These are phyloP conservation scores for Poliocrania exsul DNA, from an alignment of 2,797 vertebrate species.

Conservation along the genomic window DNA sequence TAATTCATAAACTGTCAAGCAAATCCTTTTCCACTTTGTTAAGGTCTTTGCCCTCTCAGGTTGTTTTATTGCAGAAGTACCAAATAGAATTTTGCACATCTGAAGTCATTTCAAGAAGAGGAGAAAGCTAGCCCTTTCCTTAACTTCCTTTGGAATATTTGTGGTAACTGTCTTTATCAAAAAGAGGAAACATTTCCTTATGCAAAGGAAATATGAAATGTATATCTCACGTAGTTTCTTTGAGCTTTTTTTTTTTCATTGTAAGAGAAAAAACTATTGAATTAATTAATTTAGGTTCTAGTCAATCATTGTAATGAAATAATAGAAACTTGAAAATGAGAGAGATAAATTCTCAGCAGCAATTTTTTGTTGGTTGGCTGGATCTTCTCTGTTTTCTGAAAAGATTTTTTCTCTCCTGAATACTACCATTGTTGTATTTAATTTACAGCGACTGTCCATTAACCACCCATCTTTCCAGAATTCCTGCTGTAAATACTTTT, in stretches of 20 bases:
- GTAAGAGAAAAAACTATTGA: background rate
- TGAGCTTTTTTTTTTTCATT: background rate
- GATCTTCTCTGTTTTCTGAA: background rate
- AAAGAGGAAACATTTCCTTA: background rate
- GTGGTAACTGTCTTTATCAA: background rate
- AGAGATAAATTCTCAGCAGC: background rate
- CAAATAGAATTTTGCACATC: constrained; percentile 57
- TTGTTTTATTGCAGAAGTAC: constrained; percentile 57
- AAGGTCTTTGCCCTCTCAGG: constrained; percentile 4
- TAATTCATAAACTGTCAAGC: constrained; percentile 74
- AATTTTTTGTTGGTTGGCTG: background rate
- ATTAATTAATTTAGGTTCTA: background rate
- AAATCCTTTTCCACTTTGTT: constrained; percentile 44
- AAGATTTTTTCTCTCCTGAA: background rate
- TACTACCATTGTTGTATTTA: background rate
- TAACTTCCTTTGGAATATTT: constrained; percentile 26
- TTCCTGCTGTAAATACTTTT: background rate
- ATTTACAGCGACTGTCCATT: background rate
- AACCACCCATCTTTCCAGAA: background rate
- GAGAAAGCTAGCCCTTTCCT: background rate
- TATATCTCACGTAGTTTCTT: background rate
- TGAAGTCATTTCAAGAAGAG: constrained; percentile 40
- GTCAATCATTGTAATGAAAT: background rate
- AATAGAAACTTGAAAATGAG: background rate
- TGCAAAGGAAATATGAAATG: background rate